Evolutionary conservation across 53 echinoderm and acorn worm genomes (phyloP).

Genomic region (Apostichopus leukothele): DNA sequence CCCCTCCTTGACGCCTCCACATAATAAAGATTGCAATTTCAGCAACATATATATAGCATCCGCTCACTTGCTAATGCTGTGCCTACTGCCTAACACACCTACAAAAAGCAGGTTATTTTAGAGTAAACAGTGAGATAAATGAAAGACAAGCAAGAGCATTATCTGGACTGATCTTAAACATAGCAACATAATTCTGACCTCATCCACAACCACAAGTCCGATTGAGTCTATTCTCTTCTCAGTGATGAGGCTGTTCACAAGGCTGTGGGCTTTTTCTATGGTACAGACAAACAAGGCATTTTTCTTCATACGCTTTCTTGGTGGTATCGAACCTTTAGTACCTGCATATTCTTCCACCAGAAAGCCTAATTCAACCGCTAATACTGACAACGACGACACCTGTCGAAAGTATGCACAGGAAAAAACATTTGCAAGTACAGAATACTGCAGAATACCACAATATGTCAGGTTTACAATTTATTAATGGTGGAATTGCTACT

Average conservation of each 20-base stretch:
- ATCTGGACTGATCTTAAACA: too few species aligned
- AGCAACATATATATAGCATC: too few species aligned
- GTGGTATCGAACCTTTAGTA: slow-evolving; percentile 87
- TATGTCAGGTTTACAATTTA: too few species aligned
- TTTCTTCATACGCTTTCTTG: slow-evolving; percentile 80
- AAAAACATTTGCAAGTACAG: too few species aligned
- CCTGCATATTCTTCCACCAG: slow-evolving; percentile 95
- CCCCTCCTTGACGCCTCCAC: too few species aligned
- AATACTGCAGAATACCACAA: too few species aligned
- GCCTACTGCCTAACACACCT: too few species aligned
- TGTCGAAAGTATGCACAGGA: neutral
- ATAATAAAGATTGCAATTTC: too few species aligned
- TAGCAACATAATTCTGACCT: slow-evolving; percentile 52
- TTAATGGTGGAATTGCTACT: too few species aligned
- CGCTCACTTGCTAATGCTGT: too few species aligned
- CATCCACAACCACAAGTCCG: slow-evolving; percentile 87
- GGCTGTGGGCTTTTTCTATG: slow-evolving; percentile 87
- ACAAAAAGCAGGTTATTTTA: neutral
- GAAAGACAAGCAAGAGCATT: too few species aligned
- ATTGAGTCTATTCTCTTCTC: slow-evolving; percentile 73
- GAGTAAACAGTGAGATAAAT: too few species aligned
- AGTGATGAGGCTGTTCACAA: slow-evolving; percentile 88
- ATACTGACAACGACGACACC: slow-evolving; percentile 74
- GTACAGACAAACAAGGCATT: slow-evolving; percentile 86
- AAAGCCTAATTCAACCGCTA: slow-evolving; percentile 86